Evolutionary conservation across 2,797 vertebrate genomes (phyloP).

Genomic region (Sebastes steindachneri): DNA sequence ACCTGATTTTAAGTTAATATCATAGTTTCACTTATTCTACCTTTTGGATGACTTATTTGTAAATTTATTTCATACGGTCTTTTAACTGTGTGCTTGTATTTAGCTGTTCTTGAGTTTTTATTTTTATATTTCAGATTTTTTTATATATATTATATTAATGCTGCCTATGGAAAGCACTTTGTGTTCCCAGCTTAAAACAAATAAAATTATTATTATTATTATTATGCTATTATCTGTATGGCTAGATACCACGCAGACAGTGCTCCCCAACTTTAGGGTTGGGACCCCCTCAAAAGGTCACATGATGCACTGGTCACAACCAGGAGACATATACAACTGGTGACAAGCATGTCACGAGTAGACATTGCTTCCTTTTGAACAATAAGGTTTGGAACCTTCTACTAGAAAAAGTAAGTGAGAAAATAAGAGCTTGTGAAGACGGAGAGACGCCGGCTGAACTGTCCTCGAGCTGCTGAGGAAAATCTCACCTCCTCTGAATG

Average conservation of each 20-base stretch:
- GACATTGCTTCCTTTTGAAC: background rate
- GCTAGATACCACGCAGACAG: no score
- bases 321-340: no score
- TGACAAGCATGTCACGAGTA: background rate
- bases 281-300: no score
- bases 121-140: background rate
- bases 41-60: background rate
- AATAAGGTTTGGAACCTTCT: background rate
- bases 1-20: no score
- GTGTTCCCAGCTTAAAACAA: background rate
- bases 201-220: background rate
- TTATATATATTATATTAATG: background rate
- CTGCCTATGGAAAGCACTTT: background rate
- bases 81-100: background rate
- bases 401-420: background rate
- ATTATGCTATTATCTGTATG: no score
- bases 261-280: no score
- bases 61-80: background rate
- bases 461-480: background rate
- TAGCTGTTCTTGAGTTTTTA: background rate
- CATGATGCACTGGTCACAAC: background rate
- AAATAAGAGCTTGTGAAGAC: background rate
- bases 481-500: background rate
- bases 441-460: background rate
- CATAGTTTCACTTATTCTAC: background rate